Evolutionary conservation across 2,888 invertebrate species (phyloP), one percentile per base, ranked within the genome.

Genomic region (Corbicula japonica): DNA sequence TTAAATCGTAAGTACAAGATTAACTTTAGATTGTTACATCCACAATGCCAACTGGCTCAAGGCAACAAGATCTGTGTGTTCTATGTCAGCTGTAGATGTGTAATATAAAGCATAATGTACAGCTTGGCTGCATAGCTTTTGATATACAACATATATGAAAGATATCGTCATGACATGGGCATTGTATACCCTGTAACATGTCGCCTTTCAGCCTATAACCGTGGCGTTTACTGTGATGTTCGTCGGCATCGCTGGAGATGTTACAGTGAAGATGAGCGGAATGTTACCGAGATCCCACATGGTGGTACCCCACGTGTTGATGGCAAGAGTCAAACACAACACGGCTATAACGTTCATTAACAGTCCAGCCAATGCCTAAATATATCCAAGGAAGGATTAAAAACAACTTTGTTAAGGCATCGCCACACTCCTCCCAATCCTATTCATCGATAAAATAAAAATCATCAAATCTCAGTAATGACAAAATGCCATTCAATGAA

Each of bases 261-360:
- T 65, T 12, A 32, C 23, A 8, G 30, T 38, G 50, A 87, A 84
- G 28, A 84, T 73, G 1, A 28, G 62, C 1, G 86, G 86, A n/a
- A 86, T 28, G 0, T 54, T 38, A 23, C 75, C 65, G 18, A 88
- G 70, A 23, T 79, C 63, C 46, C 81, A 87, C 66, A 87, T 74
- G 15, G 85, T 61, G 10, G 61, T 65, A 18, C 87, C 88, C 88
- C 88, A 88, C 0, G 87, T 87, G 76, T 88, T 87, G 61, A 88
- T 76, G 4, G 85, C 85, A 18, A 87, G 65, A 1, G 86, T 86
- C 8, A 88, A 80, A 18, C 70, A 69, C 38, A 79, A 41, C 26
- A 88, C 81, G 1, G 86, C 84, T 18, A 86, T 48, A 21, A 84
- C 65, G 61, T 88, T 88, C 74, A 88, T 84, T 46, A 86, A 63